Evolutionary conservation across 2,113 vertebrate genomes (phyloP).

Genomic region (Cichladusa arquata): DNA sequence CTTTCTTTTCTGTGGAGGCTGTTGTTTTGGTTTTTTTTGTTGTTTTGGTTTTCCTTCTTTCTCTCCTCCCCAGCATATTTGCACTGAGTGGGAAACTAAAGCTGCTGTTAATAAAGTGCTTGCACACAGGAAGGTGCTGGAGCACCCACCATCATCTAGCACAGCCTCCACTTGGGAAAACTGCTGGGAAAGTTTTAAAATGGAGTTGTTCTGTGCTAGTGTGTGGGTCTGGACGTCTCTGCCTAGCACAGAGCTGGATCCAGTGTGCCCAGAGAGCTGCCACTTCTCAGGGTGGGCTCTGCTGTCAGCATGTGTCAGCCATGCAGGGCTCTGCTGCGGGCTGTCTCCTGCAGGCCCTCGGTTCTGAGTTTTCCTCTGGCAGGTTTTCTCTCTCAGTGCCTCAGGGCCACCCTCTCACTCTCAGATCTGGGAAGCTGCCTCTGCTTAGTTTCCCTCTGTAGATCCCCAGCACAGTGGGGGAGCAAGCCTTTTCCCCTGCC

Average conservation of each 20-base stretch:
- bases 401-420: neutral
- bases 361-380: neutral
- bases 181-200: neutral
- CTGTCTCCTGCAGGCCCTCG: neutral
- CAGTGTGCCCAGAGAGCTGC: neutral
- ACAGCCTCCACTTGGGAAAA: neutral
- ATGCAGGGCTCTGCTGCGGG: rapidly evolving
- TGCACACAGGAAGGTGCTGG: neutral
- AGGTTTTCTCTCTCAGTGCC: neutral
- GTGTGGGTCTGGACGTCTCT: neutral
- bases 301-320: neutral
- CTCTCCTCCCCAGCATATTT: neutral
- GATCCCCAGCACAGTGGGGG: neutral
- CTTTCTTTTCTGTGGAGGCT: neutral
- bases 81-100: neutral
- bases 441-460: neutral
- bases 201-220: neutral
- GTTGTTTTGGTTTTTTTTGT: neutral
- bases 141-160: neutral
- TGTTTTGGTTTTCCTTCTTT: neutral
- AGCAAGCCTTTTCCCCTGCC: neutral
- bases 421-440: neutral
- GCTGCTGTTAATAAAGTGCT: neutral
- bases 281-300: neutral
- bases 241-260: neutral